Evolutionary conservation across 2,113 vertebrate genomes (phyloP).

Genomic region (Sialia sialis): DNA sequence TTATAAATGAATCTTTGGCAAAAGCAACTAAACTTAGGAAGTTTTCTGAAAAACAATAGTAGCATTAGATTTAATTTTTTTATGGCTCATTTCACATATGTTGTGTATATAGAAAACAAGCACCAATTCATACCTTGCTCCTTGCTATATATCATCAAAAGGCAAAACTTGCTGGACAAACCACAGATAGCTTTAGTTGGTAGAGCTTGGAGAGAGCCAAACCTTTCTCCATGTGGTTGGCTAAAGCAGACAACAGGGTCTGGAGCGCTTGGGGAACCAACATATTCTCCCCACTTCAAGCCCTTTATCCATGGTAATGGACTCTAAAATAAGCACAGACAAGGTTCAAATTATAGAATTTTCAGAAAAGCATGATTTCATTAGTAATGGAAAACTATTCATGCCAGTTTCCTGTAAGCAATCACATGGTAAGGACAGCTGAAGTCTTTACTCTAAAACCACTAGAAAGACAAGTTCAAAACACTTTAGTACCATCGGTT

Average conservation of each 20-base stretch:
- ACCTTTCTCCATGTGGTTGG: slow-evolving; percentile 91
- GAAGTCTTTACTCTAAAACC: not conserved
- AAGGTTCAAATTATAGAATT: not conserved
- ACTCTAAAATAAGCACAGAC: slow-evolving; percentile 75
- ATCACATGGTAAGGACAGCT: not conserved
- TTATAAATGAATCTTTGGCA: not conserved
- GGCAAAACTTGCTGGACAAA: slow-evolving; percentile 92
- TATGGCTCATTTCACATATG: not conserved
- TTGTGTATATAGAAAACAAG: not conserved
- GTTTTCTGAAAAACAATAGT: not conserved
- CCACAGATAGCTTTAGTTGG: slow-evolving; percentile 95
- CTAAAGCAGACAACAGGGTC: slow-evolving; percentile 97
- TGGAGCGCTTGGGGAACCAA: slow-evolving; percentile 93
- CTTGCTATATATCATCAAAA: slow-evolving; percentile 99
- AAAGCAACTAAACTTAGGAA: not conserved
- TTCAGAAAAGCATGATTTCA: not conserved
- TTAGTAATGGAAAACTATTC: not conserved
- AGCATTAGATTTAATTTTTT: not conserved
- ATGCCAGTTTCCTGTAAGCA: not conserved
- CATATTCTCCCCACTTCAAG: slow-evolving; percentile 97
- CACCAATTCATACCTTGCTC: slow-evolving; percentile 86
- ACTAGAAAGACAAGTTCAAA: not conserved
- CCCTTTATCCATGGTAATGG: slow-evolving; percentile 96
- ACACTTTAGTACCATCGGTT: not conserved
- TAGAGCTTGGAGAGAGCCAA: slow-evolving; percentile 91